These are phyloP conservation scores for Glyptemys insculpta DNA, from an alignment of 2,797 vertebrate species.

Conservation along the genomic window DNA sequence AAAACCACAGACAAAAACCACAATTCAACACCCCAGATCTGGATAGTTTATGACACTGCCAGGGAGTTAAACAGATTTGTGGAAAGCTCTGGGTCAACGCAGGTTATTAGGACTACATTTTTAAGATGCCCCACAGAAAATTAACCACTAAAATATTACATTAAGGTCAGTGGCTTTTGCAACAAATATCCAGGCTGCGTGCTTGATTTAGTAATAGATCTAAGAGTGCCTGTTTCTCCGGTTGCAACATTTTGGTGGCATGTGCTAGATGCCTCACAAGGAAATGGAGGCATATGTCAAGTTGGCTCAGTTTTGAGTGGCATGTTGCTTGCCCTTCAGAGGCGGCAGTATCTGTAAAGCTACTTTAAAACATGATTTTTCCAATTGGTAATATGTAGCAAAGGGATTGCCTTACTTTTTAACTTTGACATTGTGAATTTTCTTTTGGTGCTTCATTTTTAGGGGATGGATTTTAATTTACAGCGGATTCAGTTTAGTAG, in stretches of 20 bases:
- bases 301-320: neutral
- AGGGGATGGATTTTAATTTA: neutral
- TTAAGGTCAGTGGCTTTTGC: neutral
- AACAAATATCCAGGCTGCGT: accelerated
- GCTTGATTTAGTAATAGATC: accelerated
- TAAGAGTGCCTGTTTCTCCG: neutral
- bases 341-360: neutral
- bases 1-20: neutral
- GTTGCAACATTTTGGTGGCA: neutral
- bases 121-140: neutral
- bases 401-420: too few relatives aligned
- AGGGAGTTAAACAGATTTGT: neutral
- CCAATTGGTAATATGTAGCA: neutral
- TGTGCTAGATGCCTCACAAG: accelerated
- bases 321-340: neutral
- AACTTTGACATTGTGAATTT: neutral
- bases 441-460: neutral
- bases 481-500: neutral
- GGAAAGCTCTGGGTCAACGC: neutral
- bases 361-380: neutral
- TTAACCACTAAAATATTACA: neutral
- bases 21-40: neutral
- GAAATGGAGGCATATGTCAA: neutral
- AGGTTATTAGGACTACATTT: neutral
- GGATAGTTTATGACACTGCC: neutral